Base-by-base conservation (phyloP, 2,113 vertebrate genomes). In the Amblyopsis rosae region DNA sequence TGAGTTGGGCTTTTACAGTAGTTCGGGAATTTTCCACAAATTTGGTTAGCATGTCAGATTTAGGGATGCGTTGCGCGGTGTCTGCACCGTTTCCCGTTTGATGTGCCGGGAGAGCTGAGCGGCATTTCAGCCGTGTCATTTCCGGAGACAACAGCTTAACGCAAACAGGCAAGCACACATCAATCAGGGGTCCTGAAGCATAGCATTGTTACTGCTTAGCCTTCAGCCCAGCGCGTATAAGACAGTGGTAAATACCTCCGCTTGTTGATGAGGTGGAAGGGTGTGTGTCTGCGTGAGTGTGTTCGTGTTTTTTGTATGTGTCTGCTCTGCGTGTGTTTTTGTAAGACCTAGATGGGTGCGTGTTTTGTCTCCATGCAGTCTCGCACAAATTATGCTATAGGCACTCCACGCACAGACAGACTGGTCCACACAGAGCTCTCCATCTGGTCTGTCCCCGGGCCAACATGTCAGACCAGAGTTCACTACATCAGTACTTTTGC, bases 141-240 rank as follows among this genome's bases (percentile, higher is more conserved):
- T 86, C 82, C 53, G 70, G n/a, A 88, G 90, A 92, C 88, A 87
- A 86, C 85, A 89, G 89, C 87, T 92, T 91, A 91, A 88, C 90
- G 68, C 85, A 88, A 87, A 83, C 86, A 83, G 86, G 84, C 88
- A 68, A 86, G 80, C 88, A 77, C 84, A 82, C 89, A 91, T 93
- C 91, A 92, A 88, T 93, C 91, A 92, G 65, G 62, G 73, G 77
- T 85, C 82, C 79, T 84, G 82, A 87, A 90, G 89, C 82, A 87
- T 86, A 85, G 88, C 83, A 83, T 82, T 81, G 84, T 77, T 77
- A 32, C 84, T 82, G 77, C 85, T 92, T 89, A 78, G 73, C 87
- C 85, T 91, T 88, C 88, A 83, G 75, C 74, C 78, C 64, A 51
- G 50, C 79, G 79, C 70, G 68, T 82, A 83, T 88, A 83, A 89